Percentiles rank a stretch among this genome's conserved stretches.
phyloP scores from a whole-genome alignment of 2,797 vertebrate species.

The Channallabes apus region DNA sequence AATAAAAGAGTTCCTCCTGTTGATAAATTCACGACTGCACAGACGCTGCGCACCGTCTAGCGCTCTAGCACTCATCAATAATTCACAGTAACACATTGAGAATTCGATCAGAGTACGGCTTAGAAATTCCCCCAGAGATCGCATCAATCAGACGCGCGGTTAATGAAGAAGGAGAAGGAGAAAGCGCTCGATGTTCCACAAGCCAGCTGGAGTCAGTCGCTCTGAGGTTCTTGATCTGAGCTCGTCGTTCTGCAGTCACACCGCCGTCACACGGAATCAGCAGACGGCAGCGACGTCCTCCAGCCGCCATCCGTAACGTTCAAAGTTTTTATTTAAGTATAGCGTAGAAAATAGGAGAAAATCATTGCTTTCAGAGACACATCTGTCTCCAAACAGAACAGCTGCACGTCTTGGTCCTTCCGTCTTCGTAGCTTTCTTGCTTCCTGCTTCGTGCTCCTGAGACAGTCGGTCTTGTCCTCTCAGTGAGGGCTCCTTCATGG shows the following conservation, averaged over 20 bases:
- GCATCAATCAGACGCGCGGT: conserved; percentile 14
- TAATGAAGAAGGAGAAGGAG: background rate
- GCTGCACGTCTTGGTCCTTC: background rate
- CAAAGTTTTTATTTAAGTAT: background rate
- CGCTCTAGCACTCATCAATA: conserved; percentile 24
- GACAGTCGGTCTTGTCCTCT: background rate
- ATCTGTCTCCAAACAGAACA: background rate
- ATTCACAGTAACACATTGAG: conserved; percentile 30
- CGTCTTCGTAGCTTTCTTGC: background rate
- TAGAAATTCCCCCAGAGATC: conserved; percentile 10
- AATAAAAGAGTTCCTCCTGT: background rate
- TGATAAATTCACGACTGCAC: conserved; percentile 3
- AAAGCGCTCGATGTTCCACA: background rate
- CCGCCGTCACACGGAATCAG: background rate
- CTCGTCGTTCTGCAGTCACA: background rate
- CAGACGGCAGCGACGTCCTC: background rate
- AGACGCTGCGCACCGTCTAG: background rate
- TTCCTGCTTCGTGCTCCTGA: background rate
- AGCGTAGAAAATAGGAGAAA: background rate
- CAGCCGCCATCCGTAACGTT: background rate
- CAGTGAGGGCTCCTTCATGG: background rate
- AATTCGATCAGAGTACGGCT: conserved; percentile 7
- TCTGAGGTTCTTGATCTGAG: background rate
- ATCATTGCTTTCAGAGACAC: background rate
- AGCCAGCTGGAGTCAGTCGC: background rate